A percentile compares a stretch with the other conserved stretches of the same genome.
These are phyloP conservation scores for Furcula furcula DNA, from an alignment of 2,888 invertebrate genomes.

Conservation along the genomic window DNA sequence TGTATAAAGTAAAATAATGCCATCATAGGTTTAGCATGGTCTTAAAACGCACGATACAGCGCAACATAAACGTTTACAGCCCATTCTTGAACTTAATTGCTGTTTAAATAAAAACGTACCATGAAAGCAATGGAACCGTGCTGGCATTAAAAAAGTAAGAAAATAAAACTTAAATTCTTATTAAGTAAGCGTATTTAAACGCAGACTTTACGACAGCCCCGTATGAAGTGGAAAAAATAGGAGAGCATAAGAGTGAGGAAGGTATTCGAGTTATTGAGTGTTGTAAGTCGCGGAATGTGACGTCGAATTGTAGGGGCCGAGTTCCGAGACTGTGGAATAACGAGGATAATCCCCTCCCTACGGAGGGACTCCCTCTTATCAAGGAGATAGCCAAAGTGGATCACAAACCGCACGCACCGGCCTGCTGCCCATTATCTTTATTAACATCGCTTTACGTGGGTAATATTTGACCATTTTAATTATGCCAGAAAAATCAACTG, in stretches of 20 bases:
- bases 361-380: slow-evolving; percentile 63
- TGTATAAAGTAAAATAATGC: slow-evolving; percentile 58
- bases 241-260: slow-evolving; percentile 24
- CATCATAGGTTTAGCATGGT: slow-evolving; percentile 50
- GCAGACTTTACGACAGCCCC: slow-evolving; percentile 39
- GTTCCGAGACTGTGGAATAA: slow-evolving; percentile 61
- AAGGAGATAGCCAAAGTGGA: slow-evolving; percentile 66
- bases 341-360: slow-evolving; percentile 61
- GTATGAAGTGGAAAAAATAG: slow-evolving; percentile 35
- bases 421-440: slow-evolving; percentile 64
- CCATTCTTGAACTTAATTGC: slow-evolving; percentile 79
- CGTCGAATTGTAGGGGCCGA: slow-evolving; percentile 27
- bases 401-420: slow-evolving; percentile 57
- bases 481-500: slow-evolving; percentile 50
- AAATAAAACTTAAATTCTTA: slow-evolving; percentile 39
- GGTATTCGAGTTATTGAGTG: slow-evolving; percentile 17
- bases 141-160: slow-evolving; percentile 48
- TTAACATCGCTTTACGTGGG: slow-evolving; percentile 53
- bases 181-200: slow-evolving; percentile 53
- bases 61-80: slow-evolving; percentile 71
- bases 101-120: slow-evolving; percentile 77
- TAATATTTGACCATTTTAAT: slow-evolving; percentile 64
- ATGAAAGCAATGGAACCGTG: slow-evolving; percentile 62
- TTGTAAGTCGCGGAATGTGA: slow-evolving; percentile 12
- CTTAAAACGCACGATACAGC: slow-evolving; percentile 64